These are phyloP conservation scores for Drosophila auraria DNA, from an alignment of 1,140 invertebrate species.

Conservation along the genomic window DNA sequence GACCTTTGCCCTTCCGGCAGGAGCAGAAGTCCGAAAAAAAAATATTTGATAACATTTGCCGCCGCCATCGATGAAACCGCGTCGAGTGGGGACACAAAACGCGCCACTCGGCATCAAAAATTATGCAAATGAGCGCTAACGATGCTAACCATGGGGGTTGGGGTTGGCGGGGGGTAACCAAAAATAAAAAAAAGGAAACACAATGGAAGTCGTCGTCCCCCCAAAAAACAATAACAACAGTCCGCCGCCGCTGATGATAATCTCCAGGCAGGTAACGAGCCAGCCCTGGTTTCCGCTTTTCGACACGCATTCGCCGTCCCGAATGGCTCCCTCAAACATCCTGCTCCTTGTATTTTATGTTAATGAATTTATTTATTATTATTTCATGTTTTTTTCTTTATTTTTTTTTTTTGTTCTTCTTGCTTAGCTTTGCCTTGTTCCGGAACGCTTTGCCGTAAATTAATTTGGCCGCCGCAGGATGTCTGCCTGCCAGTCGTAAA, in stretches of 20 bases:
- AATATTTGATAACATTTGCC: slow-evolving; percentile 29
- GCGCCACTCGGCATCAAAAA: slow-evolving; percentile 32
- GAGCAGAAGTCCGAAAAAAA: slow-evolving; percentile 3
- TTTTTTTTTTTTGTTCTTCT: slow-evolving; percentile 10
- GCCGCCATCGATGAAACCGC: slow-evolving; percentile 24
- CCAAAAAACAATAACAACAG: slow-evolving; percentile 67
- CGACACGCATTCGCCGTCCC: slow-evolving; percentile 56
- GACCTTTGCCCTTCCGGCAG: background rate
- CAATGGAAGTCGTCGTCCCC: slow-evolving; percentile 55
- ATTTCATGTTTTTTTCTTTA: slow-evolving; percentile 61
- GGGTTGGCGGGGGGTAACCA: background rate
- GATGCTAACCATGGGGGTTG: slow-evolving; percentile 24
- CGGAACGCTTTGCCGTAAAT: slow-evolving; percentile 42
- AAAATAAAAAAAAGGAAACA: slow-evolving; percentile 20
- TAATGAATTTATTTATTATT: slow-evolving; percentile 83
- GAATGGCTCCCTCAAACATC: background rate
- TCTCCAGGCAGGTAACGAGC: slow-evolving; percentile 71
- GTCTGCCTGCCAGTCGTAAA: slow-evolving; percentile 55
- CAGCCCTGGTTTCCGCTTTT: slow-evolving; percentile 48
- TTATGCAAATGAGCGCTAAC: slow-evolving; percentile 56
- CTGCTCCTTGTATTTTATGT: slow-evolving; percentile 63
- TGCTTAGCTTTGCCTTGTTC: slow-evolving; percentile 11
- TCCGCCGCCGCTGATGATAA: slow-evolving; percentile 69
- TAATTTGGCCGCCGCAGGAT: slow-evolving; percentile 62
- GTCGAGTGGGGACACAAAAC: slow-evolving; percentile 28